Evolutionary conservation across 2,888 invertebrate species (phyloP).

Genomic region (Acleris laterana): DNA sequence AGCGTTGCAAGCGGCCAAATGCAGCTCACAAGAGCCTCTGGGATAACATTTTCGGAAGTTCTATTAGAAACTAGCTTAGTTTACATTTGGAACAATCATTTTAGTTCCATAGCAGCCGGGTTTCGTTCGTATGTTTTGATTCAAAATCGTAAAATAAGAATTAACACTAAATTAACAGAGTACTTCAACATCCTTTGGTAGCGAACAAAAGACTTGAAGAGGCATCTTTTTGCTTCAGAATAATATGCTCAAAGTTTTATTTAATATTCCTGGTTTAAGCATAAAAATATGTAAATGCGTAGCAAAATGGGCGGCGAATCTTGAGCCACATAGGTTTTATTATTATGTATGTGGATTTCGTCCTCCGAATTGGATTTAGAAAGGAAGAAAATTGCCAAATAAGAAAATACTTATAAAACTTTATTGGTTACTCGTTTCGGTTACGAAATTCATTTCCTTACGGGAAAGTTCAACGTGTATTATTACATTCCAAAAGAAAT

Average conservation of each 20-base stretch:
- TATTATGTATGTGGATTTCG: conserved; percentile 12
- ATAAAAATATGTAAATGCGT: conserved; percentile 15
- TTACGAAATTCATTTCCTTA: conserved; percentile 11
- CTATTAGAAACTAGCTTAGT: conserved; percentile 13
- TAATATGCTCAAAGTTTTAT: neutral
- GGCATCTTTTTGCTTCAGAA: neutral
- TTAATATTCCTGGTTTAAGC: conserved; percentile 7
- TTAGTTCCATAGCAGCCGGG: neutral
- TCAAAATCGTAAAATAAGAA: no score
- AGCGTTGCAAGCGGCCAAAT: conserved; percentile 28
- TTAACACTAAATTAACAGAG: neutral
- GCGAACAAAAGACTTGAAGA: neutral
- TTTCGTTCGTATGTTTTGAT: no score
- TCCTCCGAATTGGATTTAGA: conserved; percentile 25
- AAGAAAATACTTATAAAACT: conserved; percentile 23
- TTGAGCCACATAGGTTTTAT: conserved; percentile 3
- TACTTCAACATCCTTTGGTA: neutral
- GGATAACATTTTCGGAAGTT: conserved; percentile 15
- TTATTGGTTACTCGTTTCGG: conserved; percentile 27
- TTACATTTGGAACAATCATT: conserved; percentile 16
- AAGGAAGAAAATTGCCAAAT: conserved; percentile 25
- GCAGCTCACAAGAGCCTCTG: conserved; percentile 3
- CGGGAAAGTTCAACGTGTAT: conserved; percentile 26
- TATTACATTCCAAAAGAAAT: conserved; percentile 26
- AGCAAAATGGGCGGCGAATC: conserved; percentile 3